phyloP scores from a whole-genome alignment of 2,888 invertebrate genomes.

The Epirrita christyi region DNA sequence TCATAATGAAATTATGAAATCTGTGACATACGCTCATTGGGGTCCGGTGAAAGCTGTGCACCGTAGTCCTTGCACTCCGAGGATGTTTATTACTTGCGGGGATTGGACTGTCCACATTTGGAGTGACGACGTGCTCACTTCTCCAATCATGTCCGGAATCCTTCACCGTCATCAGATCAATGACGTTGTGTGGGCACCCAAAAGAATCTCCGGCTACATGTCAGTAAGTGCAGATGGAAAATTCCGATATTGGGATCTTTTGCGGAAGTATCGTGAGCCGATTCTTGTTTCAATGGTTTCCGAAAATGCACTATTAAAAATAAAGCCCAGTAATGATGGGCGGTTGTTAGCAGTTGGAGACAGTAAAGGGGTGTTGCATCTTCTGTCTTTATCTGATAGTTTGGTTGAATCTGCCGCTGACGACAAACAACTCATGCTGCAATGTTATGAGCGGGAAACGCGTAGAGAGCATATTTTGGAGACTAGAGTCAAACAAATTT shows the following conservation, averaged over 20 bases:
- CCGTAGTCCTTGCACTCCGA: constrained; percentile 86
- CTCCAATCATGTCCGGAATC: constrained; percentile 58
- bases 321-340: constrained; percentile 87
- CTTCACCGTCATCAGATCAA: constrained; percentile 50
- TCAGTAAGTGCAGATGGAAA: constrained; percentile 83
- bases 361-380: constrained; percentile 86
- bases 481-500: constrained; percentile 91
- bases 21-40: constrained; percentile 81
- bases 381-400: constrained; percentile 87
- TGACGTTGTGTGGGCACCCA: constrained; percentile 61
- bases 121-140: constrained; percentile 86
- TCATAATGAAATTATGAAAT: constrained; percentile 84
- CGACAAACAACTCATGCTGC: constrained; percentile 86
- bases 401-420: constrained; percentile 86
- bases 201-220: constrained; percentile 68
- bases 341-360: constrained; percentile 87
- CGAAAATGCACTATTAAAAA: constrained; percentile 78
- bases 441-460: constrained; percentile 93
- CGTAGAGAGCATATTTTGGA: constrained; percentile 95
- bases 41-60: constrained; percentile 86
- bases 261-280: constrained; percentile 88
- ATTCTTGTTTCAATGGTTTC: constrained; percentile 86
- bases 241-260: constrained; percentile 91
- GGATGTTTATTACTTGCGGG: constrained; percentile 88
- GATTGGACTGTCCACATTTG: constrained; percentile 87